These are phyloP conservation scores for Nymphalis urticae DNA, from an alignment of 2,888 invertebrate species.

Conservation along the genomic window DNA sequence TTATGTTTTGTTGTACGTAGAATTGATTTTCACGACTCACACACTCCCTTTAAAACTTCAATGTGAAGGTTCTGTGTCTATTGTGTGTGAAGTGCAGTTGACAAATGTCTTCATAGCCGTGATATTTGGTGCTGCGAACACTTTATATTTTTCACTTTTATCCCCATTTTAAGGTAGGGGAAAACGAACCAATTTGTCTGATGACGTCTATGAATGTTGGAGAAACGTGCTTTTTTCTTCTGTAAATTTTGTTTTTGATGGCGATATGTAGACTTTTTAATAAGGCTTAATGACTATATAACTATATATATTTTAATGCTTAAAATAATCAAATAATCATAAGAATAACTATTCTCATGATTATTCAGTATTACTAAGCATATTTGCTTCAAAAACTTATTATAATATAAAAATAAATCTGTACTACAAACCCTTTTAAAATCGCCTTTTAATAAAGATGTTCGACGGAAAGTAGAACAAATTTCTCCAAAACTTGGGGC, in stretches of 20 bases:
- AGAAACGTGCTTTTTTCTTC: slow-evolving; percentile 18
- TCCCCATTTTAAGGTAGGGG: slow-evolving; percentile 28
- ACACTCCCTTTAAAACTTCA: slow-evolving; percentile 41
- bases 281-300: neutral
- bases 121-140: slow-evolving; percentile 35
- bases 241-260: neutral
- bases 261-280: neutral
- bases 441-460: slow-evolving; percentile 28
- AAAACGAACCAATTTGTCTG: slow-evolving; percentile 40
- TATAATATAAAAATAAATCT: no score
- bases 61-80: slow-evolving; percentile 33
- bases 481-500: slow-evolving; percentile 18
- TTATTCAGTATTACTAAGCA: no score
- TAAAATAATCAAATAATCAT: no score
- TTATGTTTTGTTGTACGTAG: slow-evolving; percentile 50
- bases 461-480: slow-evolving; percentile 18
- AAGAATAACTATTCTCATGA: no score
- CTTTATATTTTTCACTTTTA: slow-evolving; percentile 36
- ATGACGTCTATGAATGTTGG: slow-evolving; percentile 34
- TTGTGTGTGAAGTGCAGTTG: slow-evolving; percentile 43
- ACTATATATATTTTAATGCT: no score
- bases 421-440: neutral
- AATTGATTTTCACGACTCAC: slow-evolving; percentile 65
- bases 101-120: slow-evolving; percentile 39
- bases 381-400: no score